phyloP scores from a whole-genome alignment of 2,113 vertebrate species.

The Pundamilia nyererei region DNA sequence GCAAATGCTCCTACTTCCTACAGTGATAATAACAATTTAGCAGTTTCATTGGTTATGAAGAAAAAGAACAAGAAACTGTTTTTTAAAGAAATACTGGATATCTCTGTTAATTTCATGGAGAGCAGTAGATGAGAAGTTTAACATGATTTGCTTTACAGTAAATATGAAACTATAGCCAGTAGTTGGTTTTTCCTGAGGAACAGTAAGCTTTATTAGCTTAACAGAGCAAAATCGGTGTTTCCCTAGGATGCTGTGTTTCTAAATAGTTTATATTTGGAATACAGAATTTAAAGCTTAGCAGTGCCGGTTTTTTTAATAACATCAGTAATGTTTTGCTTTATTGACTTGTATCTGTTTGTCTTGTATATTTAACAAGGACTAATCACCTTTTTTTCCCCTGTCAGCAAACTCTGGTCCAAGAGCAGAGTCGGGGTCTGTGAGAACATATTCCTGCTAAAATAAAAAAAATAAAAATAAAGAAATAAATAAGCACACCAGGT shows the following conservation, averaged over 20 bases:
- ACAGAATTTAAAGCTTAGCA: background rate
- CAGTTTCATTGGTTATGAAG: background rate
- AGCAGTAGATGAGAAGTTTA: background rate
- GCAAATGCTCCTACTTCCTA: background rate
- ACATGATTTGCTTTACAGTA: background rate
- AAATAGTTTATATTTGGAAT: background rate
- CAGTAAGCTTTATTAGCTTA: background rate
- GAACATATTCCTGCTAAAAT: conserved; percentile 89
- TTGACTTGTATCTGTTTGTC: background rate
- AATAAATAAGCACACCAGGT: conserved; percentile 68
- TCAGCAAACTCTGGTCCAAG: conserved; percentile 80
- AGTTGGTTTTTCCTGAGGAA: background rate
- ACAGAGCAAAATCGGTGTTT: background rate
- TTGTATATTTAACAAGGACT: background rate
- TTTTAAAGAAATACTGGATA: background rate
- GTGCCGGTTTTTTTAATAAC: background rate
- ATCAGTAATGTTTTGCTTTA: background rate
- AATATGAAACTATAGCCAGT: background rate
- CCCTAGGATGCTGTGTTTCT: background rate
- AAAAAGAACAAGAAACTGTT: background rate
- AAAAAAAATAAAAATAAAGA: background rate
- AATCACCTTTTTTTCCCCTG: conserved; percentile 8
- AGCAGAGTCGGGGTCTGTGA: conserved; percentile 84
- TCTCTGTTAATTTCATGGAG: background rate
- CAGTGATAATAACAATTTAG: background rate